Percentiles rank a stretch among this genome's conserved stretches.
Conservation (phyloP, 2,113 vertebrate species). For the Ceyx cyanopectus region DNA sequence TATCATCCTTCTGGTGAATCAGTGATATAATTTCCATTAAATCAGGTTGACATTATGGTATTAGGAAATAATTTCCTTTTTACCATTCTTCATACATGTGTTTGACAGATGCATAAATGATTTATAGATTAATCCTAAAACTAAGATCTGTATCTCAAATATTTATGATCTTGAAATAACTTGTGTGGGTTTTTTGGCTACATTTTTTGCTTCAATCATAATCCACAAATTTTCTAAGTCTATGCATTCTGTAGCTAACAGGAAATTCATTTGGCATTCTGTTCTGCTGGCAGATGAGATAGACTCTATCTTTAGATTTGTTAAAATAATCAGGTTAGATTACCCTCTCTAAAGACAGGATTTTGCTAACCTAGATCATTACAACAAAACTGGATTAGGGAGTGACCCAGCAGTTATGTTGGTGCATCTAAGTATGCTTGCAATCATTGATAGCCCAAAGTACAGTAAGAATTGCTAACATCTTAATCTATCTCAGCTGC, state of each 20-base stretch:
- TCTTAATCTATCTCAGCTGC: not conserved
- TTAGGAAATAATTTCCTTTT: not conserved
- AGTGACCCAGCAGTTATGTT: not conserved
- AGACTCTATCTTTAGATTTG: not conserved
- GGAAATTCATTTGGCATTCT: not conserved
- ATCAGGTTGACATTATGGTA: not conserved
- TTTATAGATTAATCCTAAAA: not conserved
- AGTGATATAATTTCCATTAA: not conserved
- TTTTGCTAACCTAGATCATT: not conserved
- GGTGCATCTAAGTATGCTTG: not conserved
- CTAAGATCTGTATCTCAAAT: not conserved
- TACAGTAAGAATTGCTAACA: not conserved
- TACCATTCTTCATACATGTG: not conserved
- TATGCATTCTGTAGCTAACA: not conserved
- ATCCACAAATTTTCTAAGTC: not conserved
- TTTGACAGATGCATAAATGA: not conserved
- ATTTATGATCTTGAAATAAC: not conserved
- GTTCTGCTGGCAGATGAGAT: not conserved
- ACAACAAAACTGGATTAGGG: not conserved
- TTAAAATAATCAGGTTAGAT: not conserved
- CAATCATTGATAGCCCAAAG: not conserved
- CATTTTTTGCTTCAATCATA: not conserved
- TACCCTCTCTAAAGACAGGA: not conserved
- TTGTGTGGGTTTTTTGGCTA: not conserved
- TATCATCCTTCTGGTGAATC: not conserved